Evolutionary conservation across 2,797 vertebrate genomes (phyloP).

Genomic region (Borostomias antarcticus): DNA sequence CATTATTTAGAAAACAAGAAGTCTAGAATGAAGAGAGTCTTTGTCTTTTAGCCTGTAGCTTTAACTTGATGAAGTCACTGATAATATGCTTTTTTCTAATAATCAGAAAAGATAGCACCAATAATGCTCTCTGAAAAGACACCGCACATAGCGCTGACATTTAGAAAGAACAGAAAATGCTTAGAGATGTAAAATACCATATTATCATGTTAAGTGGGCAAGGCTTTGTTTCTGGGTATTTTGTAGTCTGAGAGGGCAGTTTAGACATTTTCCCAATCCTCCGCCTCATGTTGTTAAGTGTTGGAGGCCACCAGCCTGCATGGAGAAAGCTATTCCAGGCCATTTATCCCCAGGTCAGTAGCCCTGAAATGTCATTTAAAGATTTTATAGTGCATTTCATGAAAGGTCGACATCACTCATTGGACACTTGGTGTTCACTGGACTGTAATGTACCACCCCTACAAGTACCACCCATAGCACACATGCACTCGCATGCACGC

Average conservation of each 20-base stretch:
- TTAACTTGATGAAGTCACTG: background rate
- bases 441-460: conserved; percentile 44
- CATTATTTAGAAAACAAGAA: background rate
- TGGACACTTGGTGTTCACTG: conserved; percentile 44
- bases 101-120: background rate
- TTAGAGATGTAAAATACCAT: background rate
- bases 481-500: conserved; percentile 21
- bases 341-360: conserved; percentile 60
- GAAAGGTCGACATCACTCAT: conserved; percentile 64
- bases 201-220: conserved; percentile 10
- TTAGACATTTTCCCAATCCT: conserved; percentile 30
- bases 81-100: background rate
- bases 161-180: background rate
- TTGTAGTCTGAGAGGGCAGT: conserved; percentile 18
- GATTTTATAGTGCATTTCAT: conserved; percentile 68
- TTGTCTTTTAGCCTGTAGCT: background rate
- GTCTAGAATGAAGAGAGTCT: background rate
- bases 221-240: conserved; percentile 13
- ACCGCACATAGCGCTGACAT: background rate
- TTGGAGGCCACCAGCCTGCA: conserved; percentile 37
- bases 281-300: conserved; percentile 46
- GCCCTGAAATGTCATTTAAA: conserved; percentile 62
- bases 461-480: conserved; percentile 26
- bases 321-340: conserved; percentile 44
- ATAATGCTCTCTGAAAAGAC: background rate